Evolutionary conservation across 2,888 invertebrate species (phyloP), one percentile per base, ranked within the genome.

Genomic region (Drosophila neutralis): DNA sequence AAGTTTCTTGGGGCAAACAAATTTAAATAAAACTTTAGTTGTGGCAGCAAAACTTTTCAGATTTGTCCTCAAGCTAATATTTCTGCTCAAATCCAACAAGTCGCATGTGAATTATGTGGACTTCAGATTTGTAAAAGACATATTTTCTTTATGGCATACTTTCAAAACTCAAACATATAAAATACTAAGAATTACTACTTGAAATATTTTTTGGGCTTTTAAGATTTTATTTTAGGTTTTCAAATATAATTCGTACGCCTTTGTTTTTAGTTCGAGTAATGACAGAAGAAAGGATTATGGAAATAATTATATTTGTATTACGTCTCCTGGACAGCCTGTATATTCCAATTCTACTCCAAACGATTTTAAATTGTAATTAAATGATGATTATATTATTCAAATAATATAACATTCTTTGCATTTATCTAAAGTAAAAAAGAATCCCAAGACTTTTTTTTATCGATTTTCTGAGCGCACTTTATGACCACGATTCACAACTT

Each of bases 21-120:
- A 76, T 66, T 73, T 67, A 66, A 78, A 68, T 62, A 78, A 78
- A 78, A 80, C 68, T 69, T 80, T 69, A 73, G 67, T 58, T 40
- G 59, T 78, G 80, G 59, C 76, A 71, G 63, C 15, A 85, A 82
- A 86, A 90, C 45, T 86, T 86, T 88, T 73, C 45, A 74, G 81
- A 90, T 86, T 88, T 86, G 87, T 88, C 78, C 73, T 67, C 57
- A 58, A 71, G 82, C 87, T 83, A 78, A 89, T 84, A 69, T 80
- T 72, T 49, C 40, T 49, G 62, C 21, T 38, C 38, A 59, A 45
- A 48, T 71, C 76, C 57, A 61, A 76, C 71, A 71, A 80, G 66
- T 54, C 49, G 27, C 42, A 49, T 36, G 1, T 7, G n/a, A 61
- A 42, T 60, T 40, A 48, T 77, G 59, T 31, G 48, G 21, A 6